A percentile compares a stretch with the other conserved stretches of the same genome.
phyloP scores from a whole-genome alignment of 2,797 vertebrate species.

The Neostethus bicornis region DNA sequence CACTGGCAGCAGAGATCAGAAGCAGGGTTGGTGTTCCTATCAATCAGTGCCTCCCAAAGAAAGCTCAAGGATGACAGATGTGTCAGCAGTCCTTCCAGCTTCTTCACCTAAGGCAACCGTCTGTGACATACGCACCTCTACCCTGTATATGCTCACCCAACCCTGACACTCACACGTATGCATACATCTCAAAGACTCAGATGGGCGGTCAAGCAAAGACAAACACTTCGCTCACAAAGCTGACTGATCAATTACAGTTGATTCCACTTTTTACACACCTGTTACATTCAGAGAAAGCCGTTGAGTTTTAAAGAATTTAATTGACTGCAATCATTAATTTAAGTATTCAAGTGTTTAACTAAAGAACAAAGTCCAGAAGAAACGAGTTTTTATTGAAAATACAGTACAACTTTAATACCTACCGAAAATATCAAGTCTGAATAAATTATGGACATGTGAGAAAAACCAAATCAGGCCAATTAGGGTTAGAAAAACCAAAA shows the following conservation, averaged over 20 bases:
- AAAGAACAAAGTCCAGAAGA: no score
- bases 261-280: slow-evolving; percentile 38
- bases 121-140: slow-evolving; percentile 30
- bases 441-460: no score
- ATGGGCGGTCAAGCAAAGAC: slow-evolving; percentile 45
- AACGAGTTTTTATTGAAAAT: no score
- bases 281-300: slow-evolving; percentile 38
- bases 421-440: no score
- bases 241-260: slow-evolving; percentile 38
- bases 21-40: slow-evolving; percentile 61
- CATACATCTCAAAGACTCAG: slow-evolving; percentile 44
- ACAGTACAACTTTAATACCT: no score
- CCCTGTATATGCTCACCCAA: slow-evolving; percentile 38
- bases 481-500: slow-evolving; percentile 46
- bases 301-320: slow-evolving; percentile 64
- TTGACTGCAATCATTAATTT: no score
- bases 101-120: slow-evolving; percentile 54
- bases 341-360: no score
- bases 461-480: no score
- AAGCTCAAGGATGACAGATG: slow-evolving; percentile 51
- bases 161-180: slow-evolving; percentile 40
- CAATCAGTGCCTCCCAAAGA: slow-evolving; percentile 59
- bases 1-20: slow-evolving; percentile 39
- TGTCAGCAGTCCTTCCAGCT: slow-evolving; percentile 48
- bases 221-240: slow-evolving; percentile 50